Percentiles rank a stretch among this genome's conserved stretches.
Conservation (phyloP, 2,888 invertebrate genomes). For the Ichneumoninae sp. region DNA sequence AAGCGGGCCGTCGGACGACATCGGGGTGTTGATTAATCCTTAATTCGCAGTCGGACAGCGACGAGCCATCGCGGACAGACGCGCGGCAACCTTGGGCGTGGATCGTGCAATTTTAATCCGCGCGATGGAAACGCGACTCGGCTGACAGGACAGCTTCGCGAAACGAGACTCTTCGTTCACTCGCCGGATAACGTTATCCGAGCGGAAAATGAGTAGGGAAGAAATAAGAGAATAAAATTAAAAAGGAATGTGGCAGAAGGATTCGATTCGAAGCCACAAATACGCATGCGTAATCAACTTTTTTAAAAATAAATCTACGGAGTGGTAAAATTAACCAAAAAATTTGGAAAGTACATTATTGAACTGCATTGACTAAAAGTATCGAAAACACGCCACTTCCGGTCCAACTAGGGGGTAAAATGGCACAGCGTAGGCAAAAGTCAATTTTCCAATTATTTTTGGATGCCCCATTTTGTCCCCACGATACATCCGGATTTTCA, state of each 20-base stretch:
- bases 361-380: neutral
- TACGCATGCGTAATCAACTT: neutral
- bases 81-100: slow-evolving; percentile 47
- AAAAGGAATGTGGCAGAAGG: slow-evolving; percentile 26
- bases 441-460: too few species aligned
- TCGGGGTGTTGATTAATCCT: slow-evolving; percentile 35
- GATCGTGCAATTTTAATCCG: slow-evolving; percentile 57
- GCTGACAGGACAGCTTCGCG: slow-evolving; percentile 48
- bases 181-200: slow-evolving; percentile 56
- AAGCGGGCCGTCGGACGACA: neutral
- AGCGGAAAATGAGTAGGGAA: slow-evolving; percentile 52
- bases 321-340: neutral
- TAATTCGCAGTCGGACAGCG: slow-evolving; percentile 30
- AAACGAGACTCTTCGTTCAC: slow-evolving; percentile 48
- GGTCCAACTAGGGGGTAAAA: too few species aligned
- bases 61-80: slow-evolving; percentile 28
- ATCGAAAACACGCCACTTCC: too few species aligned
- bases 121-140: slow-evolving; percentile 44
- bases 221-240: neutral
- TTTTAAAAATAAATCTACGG: neutral
- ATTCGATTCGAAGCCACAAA: slow-evolving; percentile 42
- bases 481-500: too few species aligned
- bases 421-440: too few species aligned
- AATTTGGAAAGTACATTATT: neutral
- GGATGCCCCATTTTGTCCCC: too few species aligned